phyloP scores from a whole-genome alignment of 2,888 invertebrate genomes.

The Aphidius colemani region DNA sequence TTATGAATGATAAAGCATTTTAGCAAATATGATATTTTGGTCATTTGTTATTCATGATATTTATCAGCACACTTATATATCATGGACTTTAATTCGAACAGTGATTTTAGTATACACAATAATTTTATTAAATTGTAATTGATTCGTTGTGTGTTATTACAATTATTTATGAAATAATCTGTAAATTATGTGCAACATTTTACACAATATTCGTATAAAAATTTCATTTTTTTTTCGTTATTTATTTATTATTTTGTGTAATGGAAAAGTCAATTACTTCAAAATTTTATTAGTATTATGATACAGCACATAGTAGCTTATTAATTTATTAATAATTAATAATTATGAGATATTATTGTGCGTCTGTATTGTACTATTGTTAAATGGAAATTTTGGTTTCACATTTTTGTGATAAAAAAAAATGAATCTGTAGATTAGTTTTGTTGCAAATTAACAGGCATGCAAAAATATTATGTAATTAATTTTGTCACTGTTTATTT shows the following conservation, averaged over 20 bases:
- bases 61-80: conserved; percentile 40
- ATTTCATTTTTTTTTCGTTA: background rate
- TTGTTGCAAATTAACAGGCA: too few species aligned
- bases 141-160: conserved; percentile 48
- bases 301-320: too few species aligned
- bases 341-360: too few species aligned
- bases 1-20: conserved; percentile 29
- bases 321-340: too few species aligned
- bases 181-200: background rate
- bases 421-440: too few species aligned
- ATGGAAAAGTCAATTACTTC: background rate
- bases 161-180: background rate
- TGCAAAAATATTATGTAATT: too few species aligned
- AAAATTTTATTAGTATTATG: too few species aligned
- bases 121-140: conserved; percentile 56
- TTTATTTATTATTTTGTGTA: background rate
- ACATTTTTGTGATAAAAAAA: too few species aligned
- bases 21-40: conserved; percentile 40
- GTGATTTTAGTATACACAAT: conserved; percentile 38
- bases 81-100: conserved; percentile 41
- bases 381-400: too few species aligned
- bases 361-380: too few species aligned
- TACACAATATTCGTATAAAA: background rate
- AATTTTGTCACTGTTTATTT: too few species aligned
- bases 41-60: conserved; percentile 40